A percentile compares a stretch with the other conserved stretches of the same genome.
Evolutionary conservation across 2,797 vertebrate species (phyloP).

Genomic region (Leptodactylus fallax): DNA sequence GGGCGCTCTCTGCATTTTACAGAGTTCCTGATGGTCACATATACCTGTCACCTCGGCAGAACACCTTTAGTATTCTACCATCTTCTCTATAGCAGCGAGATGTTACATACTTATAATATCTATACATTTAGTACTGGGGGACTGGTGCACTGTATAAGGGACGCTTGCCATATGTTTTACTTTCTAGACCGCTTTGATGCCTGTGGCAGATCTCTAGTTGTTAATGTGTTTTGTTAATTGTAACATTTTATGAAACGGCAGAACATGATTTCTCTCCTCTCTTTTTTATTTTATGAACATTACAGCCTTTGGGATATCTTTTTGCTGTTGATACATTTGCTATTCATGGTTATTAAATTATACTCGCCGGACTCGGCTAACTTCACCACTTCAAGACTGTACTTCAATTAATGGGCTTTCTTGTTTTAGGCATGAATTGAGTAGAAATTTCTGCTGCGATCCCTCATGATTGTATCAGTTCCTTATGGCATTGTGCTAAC

Average conservation of each 20-base stretch:
- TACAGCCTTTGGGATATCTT: slow-evolving; percentile 13
- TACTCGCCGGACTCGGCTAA: not conserved
- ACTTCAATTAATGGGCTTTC: not conserved
- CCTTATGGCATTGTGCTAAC: too few species aligned
- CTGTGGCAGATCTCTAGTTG: not conserved
- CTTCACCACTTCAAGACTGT: not conserved
- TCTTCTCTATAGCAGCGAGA: not conserved
- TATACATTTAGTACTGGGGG: not conserved
- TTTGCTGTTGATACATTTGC: not conserved
- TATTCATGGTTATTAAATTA: slow-evolving; percentile 13
- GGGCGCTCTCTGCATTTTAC: not conserved
- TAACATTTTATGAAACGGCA: not conserved
- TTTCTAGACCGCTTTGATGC: not conserved
- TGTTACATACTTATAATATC: not conserved
- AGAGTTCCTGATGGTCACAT: not conserved
- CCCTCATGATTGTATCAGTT: not conserved
- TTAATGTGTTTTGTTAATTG: slow-evolving; percentile 14
- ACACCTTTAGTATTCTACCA: not conserved
- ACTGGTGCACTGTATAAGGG: not conserved
- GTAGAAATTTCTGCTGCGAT: not conserved
- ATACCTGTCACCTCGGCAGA: not conserved
- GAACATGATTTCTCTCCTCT: not conserved
- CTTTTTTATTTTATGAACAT: not conserved
- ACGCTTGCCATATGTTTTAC: not conserved
- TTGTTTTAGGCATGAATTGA: not conserved